Percentiles rank a stretch among this genome's conserved stretches.
phyloP scores from a whole-genome alignment of 2,113 vertebrate genomes.

The Otis tarda region DNA sequence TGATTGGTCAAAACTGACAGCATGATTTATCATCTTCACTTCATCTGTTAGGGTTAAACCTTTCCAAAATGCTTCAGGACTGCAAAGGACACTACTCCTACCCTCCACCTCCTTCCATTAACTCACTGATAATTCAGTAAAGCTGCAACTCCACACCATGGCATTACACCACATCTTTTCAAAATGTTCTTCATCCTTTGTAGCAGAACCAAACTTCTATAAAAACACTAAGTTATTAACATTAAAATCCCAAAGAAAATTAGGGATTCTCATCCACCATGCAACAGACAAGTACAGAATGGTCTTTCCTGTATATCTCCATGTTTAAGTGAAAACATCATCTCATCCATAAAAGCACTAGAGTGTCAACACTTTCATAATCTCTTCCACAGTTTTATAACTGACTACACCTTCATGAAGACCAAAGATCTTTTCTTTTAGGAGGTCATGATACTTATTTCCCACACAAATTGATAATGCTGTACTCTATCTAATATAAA shows the following conservation, averaged over 20 bases:
- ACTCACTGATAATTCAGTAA: slow-evolving; percentile 26
- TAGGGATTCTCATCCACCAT: background rate
- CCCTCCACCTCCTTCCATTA: background rate
- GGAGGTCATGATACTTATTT: background rate
- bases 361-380: background rate
- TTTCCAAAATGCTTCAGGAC: slow-evolving; percentile 38
- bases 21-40: slow-evolving; percentile 65
- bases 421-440: background rate
- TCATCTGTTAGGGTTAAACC: slow-evolving; percentile 55
- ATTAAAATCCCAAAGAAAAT: background rate
- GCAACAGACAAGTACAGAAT: background rate
- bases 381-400: background rate
- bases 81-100: background rate
- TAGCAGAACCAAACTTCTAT: background rate
- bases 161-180: background rate
- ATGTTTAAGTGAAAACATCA: background rate
- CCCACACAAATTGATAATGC: background rate
- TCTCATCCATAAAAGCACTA: background rate
- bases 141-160: background rate
- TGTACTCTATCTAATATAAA: background rate
- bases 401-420: background rate
- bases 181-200: background rate
- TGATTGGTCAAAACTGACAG: slow-evolving; percentile 64
- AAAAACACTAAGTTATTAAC: background rate
- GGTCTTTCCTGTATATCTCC: background rate